Conservation (phyloP, 2,797 vertebrate species). For the Sebastes cheni region DNA sequence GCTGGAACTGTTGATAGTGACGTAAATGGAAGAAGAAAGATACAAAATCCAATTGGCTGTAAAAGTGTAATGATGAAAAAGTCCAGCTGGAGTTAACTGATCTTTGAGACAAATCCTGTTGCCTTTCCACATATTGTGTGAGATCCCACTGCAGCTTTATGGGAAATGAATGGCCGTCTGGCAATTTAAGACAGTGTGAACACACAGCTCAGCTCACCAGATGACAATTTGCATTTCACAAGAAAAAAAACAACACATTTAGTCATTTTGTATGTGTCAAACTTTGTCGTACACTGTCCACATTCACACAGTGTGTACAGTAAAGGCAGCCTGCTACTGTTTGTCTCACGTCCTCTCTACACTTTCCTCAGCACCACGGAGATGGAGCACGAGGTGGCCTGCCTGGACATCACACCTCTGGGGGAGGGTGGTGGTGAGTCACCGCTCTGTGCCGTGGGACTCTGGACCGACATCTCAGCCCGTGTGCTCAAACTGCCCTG, state of each 20-base stretch:
- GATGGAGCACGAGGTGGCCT: constrained; percentile 99
- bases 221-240: not conserved
- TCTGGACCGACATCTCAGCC: constrained; percentile 98
- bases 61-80: not conserved
- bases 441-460: constrained; percentile 94
- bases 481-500: constrained; percentile 94
- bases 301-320: not conserved
- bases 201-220: not conserved
- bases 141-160: not conserved
- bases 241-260: not conserved
- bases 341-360: constrained; percentile 1
- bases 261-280: not conserved
- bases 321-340: not conserved
- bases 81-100: not conserved
- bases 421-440: constrained; percentile 90
- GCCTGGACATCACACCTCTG: constrained; percentile 96
- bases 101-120: not conserved
- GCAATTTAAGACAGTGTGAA: not conserved
- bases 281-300: not conserved
- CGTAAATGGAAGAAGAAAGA: not conserved
- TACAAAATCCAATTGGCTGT: not conserved
- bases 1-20: too few species aligned
- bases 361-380: constrained; percentile 87
- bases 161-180: not conserved
- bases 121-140: not conserved